Evolutionary conservation across 2,797 vertebrate genomes (phyloP), one percentile per base, ranked within the genome.

Genomic region (Leptodactylus fallax): DNA sequence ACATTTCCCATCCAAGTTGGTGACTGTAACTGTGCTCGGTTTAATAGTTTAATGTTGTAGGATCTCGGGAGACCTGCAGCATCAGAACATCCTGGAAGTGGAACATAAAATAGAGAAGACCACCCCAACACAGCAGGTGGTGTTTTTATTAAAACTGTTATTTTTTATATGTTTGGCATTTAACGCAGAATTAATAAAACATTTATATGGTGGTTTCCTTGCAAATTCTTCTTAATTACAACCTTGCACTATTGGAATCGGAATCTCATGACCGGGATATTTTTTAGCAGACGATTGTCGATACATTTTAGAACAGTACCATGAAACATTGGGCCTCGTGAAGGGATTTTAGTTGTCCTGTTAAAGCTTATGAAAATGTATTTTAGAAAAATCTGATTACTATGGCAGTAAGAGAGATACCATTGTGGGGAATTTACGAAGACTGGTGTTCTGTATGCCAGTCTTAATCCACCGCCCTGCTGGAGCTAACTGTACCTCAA

Each of bases 111-210:
- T 23, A 51, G 55, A 51, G 47, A 65, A 61, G 83, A 85, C 83
- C 83, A 85, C 83, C 83, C 83, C n/a, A 45, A 17, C 56, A 85
- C 83, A 61, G 69, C 83, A 85, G 83, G 83, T 85, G 83, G 71
- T 85, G 69, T 55, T 74, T 85, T 85, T 85, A 85, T 85, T 85
- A 45, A 58, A 84, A 56, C 36, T 25, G 71, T 85, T 23, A 47
- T 47, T 61, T 77, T 77, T 85, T 61, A 76, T 76, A 61, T 53
- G 67, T 74, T 84, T 84, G 82, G 67, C 82, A 84, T 84, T 74
- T 84, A 45, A 63, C 56, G 45, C 71, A 76, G 71, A 10, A 63
- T 61, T 85, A 85, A 61, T 85, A 85, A 85, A 85, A 85, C 71
- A 61, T 85, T 61, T 74, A 76, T 77, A 27, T 85, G 56, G 71